Percentiles rank a stretch among this genome's conserved stretches.
phyloP scores from a whole-genome alignment of 2,797 vertebrate genomes.

The Nyctalus aviator region DNA sequence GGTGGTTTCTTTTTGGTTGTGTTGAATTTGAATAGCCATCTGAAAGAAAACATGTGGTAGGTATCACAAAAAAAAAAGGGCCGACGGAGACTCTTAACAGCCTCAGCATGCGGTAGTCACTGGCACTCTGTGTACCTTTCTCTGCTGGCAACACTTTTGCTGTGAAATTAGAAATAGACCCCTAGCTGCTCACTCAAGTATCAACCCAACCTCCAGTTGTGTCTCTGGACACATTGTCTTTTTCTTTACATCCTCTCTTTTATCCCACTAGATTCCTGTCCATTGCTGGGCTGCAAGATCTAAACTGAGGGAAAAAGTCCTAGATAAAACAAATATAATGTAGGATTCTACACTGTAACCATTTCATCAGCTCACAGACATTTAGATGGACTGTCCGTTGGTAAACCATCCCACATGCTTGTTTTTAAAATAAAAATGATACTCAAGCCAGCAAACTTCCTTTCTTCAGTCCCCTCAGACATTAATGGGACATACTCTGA shows the following conservation, averaged over 20 bases:
- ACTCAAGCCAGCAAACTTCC: neutral
- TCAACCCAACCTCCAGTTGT: neutral
- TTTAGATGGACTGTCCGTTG: neutral
- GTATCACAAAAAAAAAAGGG: neutral
- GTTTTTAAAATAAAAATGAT: neutral
- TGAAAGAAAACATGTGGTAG: neutral
- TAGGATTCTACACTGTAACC: neutral
- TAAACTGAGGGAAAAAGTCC: neutral
- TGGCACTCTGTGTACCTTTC: neutral
- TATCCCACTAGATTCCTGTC: neutral
- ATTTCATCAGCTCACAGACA: neutral
- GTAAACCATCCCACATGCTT: neutral
- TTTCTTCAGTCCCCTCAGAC: neutral
- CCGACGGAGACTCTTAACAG: neutral
- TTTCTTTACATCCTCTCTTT: neutral
- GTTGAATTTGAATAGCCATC: neutral
- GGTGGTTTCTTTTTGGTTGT: neutral
- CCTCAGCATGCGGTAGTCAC: accelerated
- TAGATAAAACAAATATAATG: neutral
- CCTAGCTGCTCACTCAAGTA: neutral
- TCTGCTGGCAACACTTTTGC: neutral
- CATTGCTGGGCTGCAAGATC: neutral
- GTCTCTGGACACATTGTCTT: neutral
- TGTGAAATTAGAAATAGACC: neutral
- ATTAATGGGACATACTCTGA: neutral